Conservation (phyloP, 2,797 vertebrate genomes). For the Trachurus trachurus region DNA sequence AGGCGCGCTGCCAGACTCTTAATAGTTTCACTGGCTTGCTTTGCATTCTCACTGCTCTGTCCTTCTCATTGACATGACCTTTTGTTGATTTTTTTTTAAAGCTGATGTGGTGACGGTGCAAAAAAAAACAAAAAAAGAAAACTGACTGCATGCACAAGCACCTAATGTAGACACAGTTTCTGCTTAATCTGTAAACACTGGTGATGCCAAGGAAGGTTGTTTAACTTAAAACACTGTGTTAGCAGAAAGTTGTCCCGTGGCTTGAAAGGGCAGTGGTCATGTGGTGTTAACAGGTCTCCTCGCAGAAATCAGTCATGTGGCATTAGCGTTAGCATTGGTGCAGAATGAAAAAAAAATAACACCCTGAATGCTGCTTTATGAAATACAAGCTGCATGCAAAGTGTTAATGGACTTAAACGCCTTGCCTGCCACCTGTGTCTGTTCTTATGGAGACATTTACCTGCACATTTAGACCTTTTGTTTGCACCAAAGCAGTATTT, state of each 20-base stretch:
- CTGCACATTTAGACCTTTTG: slow-evolving; percentile 37
- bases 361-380: not conserved
- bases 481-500: slow-evolving; percentile 32
- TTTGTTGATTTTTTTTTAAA: not conserved
- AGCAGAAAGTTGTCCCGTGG: slow-evolving; percentile 31
- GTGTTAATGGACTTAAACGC: not conserved
- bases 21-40: slow-evolving; percentile 45
- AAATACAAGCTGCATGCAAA: not conserved
- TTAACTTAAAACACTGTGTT: slow-evolving; percentile 10
- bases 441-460: slow-evolving; percentile 29
- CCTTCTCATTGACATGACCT: slow-evolving; percentile 17
- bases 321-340: slow-evolving; percentile 5
- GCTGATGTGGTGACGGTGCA: slow-evolving; percentile 3
- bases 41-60: slow-evolving; percentile 46
- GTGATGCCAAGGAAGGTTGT: not conserved
- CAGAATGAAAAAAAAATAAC: not conserved
- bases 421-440: not conserved
- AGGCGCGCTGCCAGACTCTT: slow-evolving; percentile 49
- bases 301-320: slow-evolving; percentile 1
- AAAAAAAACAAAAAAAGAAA: not conserved
- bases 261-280: slow-evolving; percentile 18
- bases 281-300: slow-evolving; percentile 34
- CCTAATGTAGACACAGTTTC: slow-evolving; percentile 4
- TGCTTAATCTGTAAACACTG: not conserved
- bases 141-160: slow-evolving; percentile 1